Evolutionary conservation across 1,140 invertebrate species (phyloP).

Genomic region (Drosophila miranda): DNA sequence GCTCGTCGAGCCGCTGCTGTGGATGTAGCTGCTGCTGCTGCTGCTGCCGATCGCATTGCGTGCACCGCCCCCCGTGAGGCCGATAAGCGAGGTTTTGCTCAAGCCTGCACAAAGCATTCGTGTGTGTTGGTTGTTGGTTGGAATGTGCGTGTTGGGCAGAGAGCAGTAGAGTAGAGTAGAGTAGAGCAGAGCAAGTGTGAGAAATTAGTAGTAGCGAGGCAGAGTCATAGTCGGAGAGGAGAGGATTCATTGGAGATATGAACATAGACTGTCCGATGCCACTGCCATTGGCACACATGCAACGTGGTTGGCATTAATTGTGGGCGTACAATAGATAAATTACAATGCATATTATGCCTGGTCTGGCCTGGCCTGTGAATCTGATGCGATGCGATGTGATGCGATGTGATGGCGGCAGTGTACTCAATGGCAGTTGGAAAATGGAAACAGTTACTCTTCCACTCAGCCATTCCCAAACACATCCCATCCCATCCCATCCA

Average conservation of each 20-base stretch:
- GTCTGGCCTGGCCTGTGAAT: neutral
- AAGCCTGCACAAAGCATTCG: constrained; percentile 84
- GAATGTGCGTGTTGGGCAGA: constrained; percentile 22
- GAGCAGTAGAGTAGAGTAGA: constrained; percentile 1
- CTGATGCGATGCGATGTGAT: too few relatives aligned
- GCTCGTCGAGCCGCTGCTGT: constrained; percentile 11
- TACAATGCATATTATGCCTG: constrained; percentile 46
- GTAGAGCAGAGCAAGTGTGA: constrained; percentile 62
- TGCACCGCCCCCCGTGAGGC: constrained; percentile 85
- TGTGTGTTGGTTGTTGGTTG: constrained; percentile 20
- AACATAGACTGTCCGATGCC: neutral
- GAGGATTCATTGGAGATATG: neutral
- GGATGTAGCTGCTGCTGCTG: constrained; percentile 1
- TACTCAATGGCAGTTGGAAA: constrained; percentile 12
- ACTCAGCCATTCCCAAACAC: constrained; percentile 19
- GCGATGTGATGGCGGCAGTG: too few relatives aligned
- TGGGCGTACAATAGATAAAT: constrained; percentile 68
- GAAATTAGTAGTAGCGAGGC: constrained; percentile 62
- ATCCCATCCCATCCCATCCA: constrained; percentile 30
- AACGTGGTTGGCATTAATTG: constrained; percentile 63
- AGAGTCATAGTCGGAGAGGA: constrained; percentile 12
- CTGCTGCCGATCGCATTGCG: constrained; percentile 42
- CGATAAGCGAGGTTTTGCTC: constrained; percentile 90
- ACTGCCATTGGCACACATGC: constrained; percentile 19
- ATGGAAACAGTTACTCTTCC: constrained; percentile 40